A percentile compares a stretch with the other conserved stretches of the same genome.
These are phyloP conservation scores for Brachystomella parvula DNA, from an alignment of 1,140 invertebrate species.

Conservation along the genomic window DNA sequence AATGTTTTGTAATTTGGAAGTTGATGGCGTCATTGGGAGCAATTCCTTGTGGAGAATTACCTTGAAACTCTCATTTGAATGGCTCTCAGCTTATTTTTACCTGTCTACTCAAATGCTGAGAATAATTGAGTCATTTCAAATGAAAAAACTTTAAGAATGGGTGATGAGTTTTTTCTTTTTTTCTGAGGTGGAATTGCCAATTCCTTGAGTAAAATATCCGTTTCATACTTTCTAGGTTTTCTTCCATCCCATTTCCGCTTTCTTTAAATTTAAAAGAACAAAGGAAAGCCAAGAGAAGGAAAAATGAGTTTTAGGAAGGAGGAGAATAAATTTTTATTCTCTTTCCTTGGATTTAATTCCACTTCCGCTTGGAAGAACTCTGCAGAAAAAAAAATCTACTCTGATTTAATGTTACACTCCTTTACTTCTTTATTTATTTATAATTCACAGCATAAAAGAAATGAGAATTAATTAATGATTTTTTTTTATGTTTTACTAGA, in stretches of 20 bases:
- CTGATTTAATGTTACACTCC: too few species aligned
- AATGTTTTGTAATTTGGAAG: background rate
- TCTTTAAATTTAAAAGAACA: background rate
- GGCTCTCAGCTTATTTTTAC: background rate
- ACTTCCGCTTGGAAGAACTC: too few species aligned
- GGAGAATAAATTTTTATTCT: too few species aligned
- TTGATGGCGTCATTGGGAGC: background rate
- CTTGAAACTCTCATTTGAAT: background rate
- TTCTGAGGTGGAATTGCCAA: background rate
- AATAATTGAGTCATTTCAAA: slow-evolving; percentile 2
- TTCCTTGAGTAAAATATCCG: background rate
- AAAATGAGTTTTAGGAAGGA: too few species aligned
- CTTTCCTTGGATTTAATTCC: too few species aligned
- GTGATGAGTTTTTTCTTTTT: background rate
- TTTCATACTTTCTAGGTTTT: background rate
- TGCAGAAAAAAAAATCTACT: too few species aligned
- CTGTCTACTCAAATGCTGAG: too few species aligned
- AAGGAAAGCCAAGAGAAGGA: background rate
- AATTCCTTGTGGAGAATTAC: background rate
- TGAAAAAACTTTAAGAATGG: background rate
- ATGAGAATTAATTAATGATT: too few species aligned
- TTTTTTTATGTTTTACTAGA: slow-evolving; percentile 4
- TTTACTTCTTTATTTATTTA: too few species aligned
- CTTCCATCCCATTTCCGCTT: background rate
- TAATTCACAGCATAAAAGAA: too few species aligned